Percentiles rank a stretch among this genome's conserved stretches.
Conservation (phyloP, 2,797 vertebrate species). For the Thamnophis elegans region DNA sequence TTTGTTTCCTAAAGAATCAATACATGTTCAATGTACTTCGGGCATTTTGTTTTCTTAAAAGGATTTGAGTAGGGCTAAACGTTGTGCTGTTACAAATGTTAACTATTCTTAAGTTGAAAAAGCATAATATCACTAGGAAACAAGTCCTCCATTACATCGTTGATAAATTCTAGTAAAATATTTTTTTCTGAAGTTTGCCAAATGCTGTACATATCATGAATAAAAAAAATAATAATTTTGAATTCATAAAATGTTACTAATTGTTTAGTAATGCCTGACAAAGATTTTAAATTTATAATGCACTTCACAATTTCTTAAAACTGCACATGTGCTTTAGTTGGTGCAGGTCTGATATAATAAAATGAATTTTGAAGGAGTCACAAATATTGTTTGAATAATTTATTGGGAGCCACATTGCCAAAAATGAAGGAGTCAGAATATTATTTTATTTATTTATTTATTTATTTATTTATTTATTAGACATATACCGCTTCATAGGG, state of each 20-base stretch:
- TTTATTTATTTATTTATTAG: too few species aligned
- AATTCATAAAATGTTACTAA: neutral
- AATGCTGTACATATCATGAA: neutral
- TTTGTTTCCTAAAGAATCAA: neutral
- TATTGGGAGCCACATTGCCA: neutral
- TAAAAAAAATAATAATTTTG: neutral
- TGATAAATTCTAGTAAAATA: neutral
- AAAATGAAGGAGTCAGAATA: neutral
- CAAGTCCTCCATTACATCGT: neutral
- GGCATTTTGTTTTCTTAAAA: slow-evolving; percentile 7
- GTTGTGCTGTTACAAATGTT: neutral
- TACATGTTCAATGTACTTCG: neutral
- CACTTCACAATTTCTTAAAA: neutral
- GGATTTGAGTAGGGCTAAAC: neutral
- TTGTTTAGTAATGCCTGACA: neutral
- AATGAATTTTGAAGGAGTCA: neutral
- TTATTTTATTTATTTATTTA: too few species aligned
- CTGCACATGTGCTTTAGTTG: neutral
- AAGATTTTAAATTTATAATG: neutral
- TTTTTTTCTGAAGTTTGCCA: neutral
- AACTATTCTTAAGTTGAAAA: neutral
- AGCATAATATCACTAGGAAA: neutral
- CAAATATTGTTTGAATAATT: neutral
- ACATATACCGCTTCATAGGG: too few species aligned
- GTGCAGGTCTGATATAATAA: neutral